These are phyloP conservation scores for Ceratina japonica DNA, from an alignment of 1,140 invertebrate genomes.

Conservation along the genomic window DNA sequence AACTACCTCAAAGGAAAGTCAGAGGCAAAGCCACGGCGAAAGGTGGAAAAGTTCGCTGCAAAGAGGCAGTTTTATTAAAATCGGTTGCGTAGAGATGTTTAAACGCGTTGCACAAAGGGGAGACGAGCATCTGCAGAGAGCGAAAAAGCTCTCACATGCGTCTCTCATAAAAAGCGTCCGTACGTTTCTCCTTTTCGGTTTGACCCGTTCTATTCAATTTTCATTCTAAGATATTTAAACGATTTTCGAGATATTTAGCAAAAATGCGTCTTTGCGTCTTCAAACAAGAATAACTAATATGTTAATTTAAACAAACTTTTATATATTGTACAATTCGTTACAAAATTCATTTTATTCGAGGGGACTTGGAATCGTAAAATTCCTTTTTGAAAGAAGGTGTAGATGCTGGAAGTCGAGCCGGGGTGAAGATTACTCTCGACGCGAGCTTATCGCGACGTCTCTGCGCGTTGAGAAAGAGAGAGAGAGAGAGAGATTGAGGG, in stretches of 20 bases:
- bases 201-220: slow-evolving; percentile 19
- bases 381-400: neutral
- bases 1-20: neutral
- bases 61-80: slow-evolving; percentile 20
- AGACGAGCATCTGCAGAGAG: slow-evolving; percentile 51
- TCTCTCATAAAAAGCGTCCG: slow-evolving; percentile 1
- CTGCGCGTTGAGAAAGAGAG: slow-evolving; percentile 7
- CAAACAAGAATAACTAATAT: too few relatives aligned
- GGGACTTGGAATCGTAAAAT: neutral
- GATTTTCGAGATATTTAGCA: too few relatives aligned
- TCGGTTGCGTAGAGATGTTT: neutral
- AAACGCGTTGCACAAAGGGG: neutral
- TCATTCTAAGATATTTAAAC: too few relatives aligned
- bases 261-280: too few relatives aligned
- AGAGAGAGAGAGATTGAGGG: neutral
- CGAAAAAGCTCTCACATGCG: neutral
- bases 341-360: too few relatives aligned
- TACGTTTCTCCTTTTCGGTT: slow-evolving; percentile 35
- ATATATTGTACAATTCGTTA: too few relatives aligned
- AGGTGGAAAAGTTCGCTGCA: neutral
- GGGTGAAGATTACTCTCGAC: slow-evolving; percentile 6
- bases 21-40: neutral
- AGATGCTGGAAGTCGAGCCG: neutral
- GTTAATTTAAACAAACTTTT: too few relatives aligned
- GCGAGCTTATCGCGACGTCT: slow-evolving; percentile 24